phyloP scores from a whole-genome alignment of 23 tunicate genomes.

The Halocynthia roretzi region DNA sequence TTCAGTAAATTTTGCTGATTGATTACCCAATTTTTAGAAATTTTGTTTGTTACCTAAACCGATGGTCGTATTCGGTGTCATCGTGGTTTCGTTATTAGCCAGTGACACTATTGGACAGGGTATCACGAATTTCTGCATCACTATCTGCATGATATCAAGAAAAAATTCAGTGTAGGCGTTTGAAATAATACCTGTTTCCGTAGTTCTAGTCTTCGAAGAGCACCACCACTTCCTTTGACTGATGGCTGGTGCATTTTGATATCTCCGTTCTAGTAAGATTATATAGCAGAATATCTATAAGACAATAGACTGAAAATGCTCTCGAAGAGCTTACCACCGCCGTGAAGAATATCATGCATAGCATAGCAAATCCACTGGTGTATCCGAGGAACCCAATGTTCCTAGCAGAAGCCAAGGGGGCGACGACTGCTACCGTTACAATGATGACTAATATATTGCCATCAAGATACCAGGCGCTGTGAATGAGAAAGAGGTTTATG shows the following conservation, averaged over 20 bases:
- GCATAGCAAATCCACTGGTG: constrained; percentile 97
- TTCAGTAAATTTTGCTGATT: neutral
- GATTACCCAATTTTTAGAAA: too few relatives aligned
- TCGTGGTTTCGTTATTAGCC: constrained; percentile 10
- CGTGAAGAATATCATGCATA: constrained; percentile 94
- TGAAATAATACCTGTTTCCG: too few relatives aligned
- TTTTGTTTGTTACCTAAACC: neutral
- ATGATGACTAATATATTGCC: constrained; percentile 70
- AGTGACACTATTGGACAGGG: constrained; percentile 63
- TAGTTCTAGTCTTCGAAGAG: too few relatives aligned
- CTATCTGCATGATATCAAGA: constrained; percentile 39
- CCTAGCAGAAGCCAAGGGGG: constrained; percentile 91
- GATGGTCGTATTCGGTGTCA: neutral
- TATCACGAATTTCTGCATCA: constrained; percentile 71
- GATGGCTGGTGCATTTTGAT: too few relatives aligned
- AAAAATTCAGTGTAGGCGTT: too few relatives aligned
- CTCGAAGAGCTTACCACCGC: constrained; percentile 45
- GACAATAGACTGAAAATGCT: too few relatives aligned
- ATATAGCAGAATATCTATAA: too few relatives aligned
- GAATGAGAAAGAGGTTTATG: constrained; percentile 1
- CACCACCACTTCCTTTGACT: too few relatives aligned
- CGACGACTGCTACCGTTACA: constrained; percentile 67
- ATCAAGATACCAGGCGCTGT: constrained; percentile 76
- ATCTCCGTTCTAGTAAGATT: too few relatives aligned
- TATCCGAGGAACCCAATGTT: constrained; percentile 95